Evolutionary conservation across 2,797 vertebrate genomes (phyloP), one percentile per base, ranked within the genome.

Genomic region (Mionectes olivaceus): DNA sequence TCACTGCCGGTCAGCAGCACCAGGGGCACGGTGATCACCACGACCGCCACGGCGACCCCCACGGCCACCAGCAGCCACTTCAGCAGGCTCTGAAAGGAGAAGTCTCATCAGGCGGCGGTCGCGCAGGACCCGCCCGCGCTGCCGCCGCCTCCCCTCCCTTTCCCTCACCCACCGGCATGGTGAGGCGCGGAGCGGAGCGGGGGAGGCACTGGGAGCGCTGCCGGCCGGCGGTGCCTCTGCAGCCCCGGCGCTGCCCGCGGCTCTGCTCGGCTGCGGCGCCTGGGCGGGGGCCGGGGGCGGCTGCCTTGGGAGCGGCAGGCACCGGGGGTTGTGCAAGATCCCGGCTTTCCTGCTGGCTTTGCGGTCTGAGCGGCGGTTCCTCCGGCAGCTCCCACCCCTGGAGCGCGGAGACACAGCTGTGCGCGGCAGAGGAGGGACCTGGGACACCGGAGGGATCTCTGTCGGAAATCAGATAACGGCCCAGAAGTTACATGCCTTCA

Each of bases 1-100:
- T 98, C 93, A 98, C 98, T 56, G 86, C 71, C 90, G 92, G 83
- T 97, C 82, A 98, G 87, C 82, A 98, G 89, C 53, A 97, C 97
- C 86, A 94, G 55, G 11, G 98, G 97, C 84, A 98, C 97, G 25
- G 97, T 97, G 91, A 98, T 93, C 87, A 33, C 25, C 39, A 85
- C 96, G 61, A 97, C 74, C 5, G 97, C 73, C 13, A 52, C 97
- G 44, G 95, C 97, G 23, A 90, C 88, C 22, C 63, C 97, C 89
- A 98, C 44, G 87, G 97, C 21, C 37, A 94, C 97, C 93, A 98
- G 78, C 59, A 98, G 82, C 93, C 97, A 98, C 95, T 98, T 98
- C 73, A 97, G 92, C 18, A 71, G 52, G 30, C 94, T 95, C 98
- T 98, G 97, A 52, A 97, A 96, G 63, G 50, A 93, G 28, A 94